Evolutionary conservation across 2,113 vertebrate species (phyloP).

Genomic region (Pampusana beccarii): DNA sequence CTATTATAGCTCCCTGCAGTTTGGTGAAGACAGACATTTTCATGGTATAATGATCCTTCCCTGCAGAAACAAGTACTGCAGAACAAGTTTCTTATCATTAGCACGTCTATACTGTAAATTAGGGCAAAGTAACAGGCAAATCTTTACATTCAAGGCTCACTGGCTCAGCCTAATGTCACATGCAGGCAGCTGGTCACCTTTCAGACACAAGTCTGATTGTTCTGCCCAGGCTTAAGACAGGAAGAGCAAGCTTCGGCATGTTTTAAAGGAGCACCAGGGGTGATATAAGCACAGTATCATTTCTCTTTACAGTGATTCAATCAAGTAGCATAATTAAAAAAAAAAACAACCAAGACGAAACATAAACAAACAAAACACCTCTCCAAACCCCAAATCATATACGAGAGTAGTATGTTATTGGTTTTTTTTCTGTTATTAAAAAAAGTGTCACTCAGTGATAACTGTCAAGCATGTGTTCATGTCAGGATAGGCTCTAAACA

Average conservation of each 20-base stretch:
- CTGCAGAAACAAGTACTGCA: not conserved
- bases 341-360: too few relatives aligned
- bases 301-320: not conserved
- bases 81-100: fast-evolving
- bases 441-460: not conserved
- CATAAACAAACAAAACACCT: too few relatives aligned
- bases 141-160: not conserved
- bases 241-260: not conserved
- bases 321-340: not conserved
- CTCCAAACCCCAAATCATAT: not conserved
- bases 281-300: not conserved
- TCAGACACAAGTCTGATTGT: not conserved
- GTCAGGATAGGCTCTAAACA: not conserved
- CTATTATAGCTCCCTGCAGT: not conserved
- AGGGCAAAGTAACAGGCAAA: not conserved
- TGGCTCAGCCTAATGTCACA: not conserved
- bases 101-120: not conserved
- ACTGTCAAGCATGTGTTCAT: not conserved
- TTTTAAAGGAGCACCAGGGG: not conserved
- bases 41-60: not conserved
- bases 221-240: not conserved
- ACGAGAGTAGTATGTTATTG: not conserved
- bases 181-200: not conserved
- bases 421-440: not conserved
- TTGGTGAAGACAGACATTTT: not conserved